Conservation (phyloP, 2,113 vertebrate genomes). For the Phyllostomus discolor region DNA sequence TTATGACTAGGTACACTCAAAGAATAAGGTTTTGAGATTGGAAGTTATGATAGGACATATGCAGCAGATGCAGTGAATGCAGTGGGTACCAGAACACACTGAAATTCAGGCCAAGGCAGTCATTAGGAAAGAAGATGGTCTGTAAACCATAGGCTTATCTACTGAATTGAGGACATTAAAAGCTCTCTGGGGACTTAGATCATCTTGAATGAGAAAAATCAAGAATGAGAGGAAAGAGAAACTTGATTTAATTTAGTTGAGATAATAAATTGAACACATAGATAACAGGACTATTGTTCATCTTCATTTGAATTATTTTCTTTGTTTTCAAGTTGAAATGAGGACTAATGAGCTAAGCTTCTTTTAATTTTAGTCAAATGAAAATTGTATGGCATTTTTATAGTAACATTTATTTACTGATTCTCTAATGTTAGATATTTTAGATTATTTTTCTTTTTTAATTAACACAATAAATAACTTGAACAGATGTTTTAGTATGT, state of each 20-base stretch:
- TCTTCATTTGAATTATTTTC: neutral
- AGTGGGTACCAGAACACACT: no score
- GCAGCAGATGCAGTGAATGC: neutral
- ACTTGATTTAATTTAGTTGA: neutral
- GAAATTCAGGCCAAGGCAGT: neutral
- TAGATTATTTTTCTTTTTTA: constrained; percentile 3
- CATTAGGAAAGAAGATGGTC: neutral
- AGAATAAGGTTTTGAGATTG: neutral
- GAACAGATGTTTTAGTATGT: neutral
- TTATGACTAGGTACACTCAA: neutral
- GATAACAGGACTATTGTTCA: neutral
- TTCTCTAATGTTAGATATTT: neutral
- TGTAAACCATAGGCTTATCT: neutral
- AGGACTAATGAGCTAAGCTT: neutral
- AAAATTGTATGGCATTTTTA: neutral
- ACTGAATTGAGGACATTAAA: neutral
- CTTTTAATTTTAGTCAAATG: neutral
- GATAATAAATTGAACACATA: neutral
- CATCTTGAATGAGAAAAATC: neutral
- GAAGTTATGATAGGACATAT: neutral
- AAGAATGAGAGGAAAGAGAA: neutral
- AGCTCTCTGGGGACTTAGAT: neutral
- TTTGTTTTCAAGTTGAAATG: neutral
- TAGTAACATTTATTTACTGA: neutral
- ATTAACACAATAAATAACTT: neutral